Evolutionary conservation across 2,888 invertebrate genomes (phyloP).

Genomic region (Antitype chi): DNA sequence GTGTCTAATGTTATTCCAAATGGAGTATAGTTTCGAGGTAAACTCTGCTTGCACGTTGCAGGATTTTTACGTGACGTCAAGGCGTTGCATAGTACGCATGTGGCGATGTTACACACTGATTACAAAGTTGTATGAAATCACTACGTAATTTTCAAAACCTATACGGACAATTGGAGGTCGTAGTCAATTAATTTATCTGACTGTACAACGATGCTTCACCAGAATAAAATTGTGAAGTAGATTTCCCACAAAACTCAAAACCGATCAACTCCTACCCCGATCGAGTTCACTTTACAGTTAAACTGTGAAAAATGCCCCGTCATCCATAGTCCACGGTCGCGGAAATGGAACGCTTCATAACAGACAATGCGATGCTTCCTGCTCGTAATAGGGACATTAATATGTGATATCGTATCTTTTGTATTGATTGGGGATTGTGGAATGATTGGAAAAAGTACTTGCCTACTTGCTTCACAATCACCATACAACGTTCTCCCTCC

Average conservation of each 20-base stretch:
- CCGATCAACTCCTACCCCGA: neutral
- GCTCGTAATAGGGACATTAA: conserved; percentile 28
- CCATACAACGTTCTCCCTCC: too few species aligned
- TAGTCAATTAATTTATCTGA: neutral
- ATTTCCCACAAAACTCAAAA: neutral
- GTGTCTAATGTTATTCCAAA: too few species aligned
- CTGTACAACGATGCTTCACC: too few species aligned
- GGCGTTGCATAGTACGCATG: too few species aligned
- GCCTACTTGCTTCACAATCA: too few species aligned
- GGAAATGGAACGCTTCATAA: conserved; percentile 57
- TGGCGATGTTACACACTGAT: too few species aligned
- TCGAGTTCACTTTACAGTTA: conserved; percentile 26
- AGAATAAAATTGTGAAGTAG: neutral
- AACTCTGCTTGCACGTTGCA: too few species aligned
- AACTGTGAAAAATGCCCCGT: conserved; percentile 44
- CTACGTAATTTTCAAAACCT: too few species aligned
- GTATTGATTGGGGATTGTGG: conserved; percentile 16
- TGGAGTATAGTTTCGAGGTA: too few species aligned
- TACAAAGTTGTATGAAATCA: too few species aligned
- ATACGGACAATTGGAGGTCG: too few species aligned
- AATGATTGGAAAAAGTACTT: neutral
- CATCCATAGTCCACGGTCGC: conserved; percentile 53
- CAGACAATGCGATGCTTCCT: conserved; percentile 31
- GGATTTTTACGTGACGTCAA: too few species aligned
- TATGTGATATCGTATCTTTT: conserved; percentile 34